Evolutionary conservation across 2,888 invertebrate species (phyloP).

Genomic region (Chloroclystis v-ata): DNA sequence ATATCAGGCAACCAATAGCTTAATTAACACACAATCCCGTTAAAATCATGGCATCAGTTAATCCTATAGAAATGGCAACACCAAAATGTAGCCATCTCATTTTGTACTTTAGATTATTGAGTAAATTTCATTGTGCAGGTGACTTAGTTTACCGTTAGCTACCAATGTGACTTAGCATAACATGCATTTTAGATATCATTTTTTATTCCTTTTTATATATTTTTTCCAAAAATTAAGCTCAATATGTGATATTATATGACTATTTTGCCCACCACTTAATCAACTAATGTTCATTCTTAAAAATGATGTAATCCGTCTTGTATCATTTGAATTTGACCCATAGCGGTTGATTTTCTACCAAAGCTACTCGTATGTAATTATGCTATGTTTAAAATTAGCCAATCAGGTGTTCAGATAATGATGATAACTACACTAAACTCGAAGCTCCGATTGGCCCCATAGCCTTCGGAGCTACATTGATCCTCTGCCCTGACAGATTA

Average conservation of each 20-base stretch:
- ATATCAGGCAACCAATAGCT: conserved; percentile 5
- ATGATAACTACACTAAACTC: conserved; percentile 79
- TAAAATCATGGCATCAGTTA: conserved; percentile 8
- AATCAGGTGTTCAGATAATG: neutral
- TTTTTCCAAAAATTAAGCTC: conserved; percentile 12
- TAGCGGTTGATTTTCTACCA: no score
- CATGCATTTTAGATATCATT: neutral
- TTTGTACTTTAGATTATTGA: conserved; percentile 1
- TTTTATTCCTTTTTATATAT: conserved; percentile 2
- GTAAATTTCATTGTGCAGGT: conserved; percentile 1
- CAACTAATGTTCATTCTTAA: no score
- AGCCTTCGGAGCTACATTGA: conserved; percentile 50
- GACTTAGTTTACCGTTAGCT: conserved; percentile 1
- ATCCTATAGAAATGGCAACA: conserved; percentile 4
- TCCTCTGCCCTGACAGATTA: conserved; percentile 54
- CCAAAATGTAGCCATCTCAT: neutral
- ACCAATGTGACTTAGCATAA: conserved; percentile 10
- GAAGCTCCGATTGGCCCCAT: conserved; percentile 78
- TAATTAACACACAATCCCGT: neutral
- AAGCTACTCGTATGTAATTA: no score
- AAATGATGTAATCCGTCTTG: no score
- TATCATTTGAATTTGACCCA: no score
- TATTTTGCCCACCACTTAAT: no score
- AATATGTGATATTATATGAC: neutral
- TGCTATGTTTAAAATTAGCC: no score